phyloP scores from a whole-genome alignment of 2,888 invertebrate species.

The Apodemia zela region DNA sequence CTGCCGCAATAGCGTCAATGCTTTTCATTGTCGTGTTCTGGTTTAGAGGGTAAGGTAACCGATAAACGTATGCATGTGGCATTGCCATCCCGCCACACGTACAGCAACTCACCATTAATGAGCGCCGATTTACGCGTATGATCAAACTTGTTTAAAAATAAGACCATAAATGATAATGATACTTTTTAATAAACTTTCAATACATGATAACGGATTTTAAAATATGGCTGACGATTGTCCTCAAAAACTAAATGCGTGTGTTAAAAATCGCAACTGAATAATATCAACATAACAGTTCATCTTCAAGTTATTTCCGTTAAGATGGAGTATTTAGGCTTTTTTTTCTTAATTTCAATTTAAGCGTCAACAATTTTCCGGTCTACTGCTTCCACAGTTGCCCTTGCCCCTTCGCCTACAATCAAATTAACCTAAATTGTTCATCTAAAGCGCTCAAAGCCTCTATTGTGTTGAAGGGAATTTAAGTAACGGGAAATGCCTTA shows the following conservation, averaged over 20 bases:
- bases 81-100: no score
- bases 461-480: slow-evolving; percentile 61
- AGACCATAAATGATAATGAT: no score
- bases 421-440: slow-evolving; percentile 61
- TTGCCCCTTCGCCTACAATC: slow-evolving; percentile 45
- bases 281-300: slow-evolving; percentile 1
- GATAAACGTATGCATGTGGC: no score
- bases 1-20: no score
- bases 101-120: no score
- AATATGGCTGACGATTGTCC: no score
- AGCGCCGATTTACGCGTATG: no score
- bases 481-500: slow-evolving; percentile 33
- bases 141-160: no score
- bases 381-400: slow-evolving; percentile 17
- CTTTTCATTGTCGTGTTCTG: no score
- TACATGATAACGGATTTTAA: no score
- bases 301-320: slow-evolving; percentile 15
- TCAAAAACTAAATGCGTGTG: not conserved
- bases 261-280: not conserved
- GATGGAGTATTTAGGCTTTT: slow-evolving; percentile 8
- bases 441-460: slow-evolving; percentile 50
- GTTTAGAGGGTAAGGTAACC: no score
- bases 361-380: slow-evolving; percentile 26
- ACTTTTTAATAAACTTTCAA: no score
- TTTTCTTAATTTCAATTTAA: slow-evolving; percentile 25